Conservation (phyloP, 2,113 vertebrate genomes). For the Campylomormyrus numenius region DNA sequence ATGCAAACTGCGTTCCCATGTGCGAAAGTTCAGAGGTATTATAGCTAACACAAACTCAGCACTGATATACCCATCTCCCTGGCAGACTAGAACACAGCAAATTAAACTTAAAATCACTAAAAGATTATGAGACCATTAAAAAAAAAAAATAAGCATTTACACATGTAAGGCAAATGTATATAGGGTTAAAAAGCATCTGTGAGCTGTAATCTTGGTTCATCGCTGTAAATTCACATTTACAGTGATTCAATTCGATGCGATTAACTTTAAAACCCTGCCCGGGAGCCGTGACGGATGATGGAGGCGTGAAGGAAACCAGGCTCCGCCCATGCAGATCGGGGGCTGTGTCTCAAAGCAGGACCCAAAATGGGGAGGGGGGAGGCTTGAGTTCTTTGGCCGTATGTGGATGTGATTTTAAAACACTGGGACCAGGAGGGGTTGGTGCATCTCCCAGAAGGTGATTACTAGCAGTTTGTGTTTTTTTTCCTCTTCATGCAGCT, state of each 20-base stretch:
- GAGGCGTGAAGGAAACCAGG: not conserved
- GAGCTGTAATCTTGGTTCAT: slow-evolving; percentile 43
- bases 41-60: slow-evolving; percentile 18
- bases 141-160: slow-evolving; percentile 41
- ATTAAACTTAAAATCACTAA: slow-evolving; percentile 46
- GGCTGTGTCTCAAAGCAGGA: not conserved
- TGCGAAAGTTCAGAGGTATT: slow-evolving; percentile 36
- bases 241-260: slow-evolving; percentile 31
- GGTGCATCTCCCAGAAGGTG: not conserved
- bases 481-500: slow-evolving; percentile 11
- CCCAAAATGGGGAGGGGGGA: not conserved
- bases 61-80: slow-evolving; percentile 31
- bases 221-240: slow-evolving; percentile 57
- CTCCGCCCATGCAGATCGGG: not conserved
- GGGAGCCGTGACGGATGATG: not conserved
- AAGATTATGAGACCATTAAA: slow-evolving; percentile 42
- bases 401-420: not conserved
- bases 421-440: not conserved
- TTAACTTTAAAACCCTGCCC: not conserved
- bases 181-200: slow-evolving; percentile 47
- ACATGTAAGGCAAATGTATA: slow-evolving; percentile 58
- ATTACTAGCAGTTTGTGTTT: not conserved
- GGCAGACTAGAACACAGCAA: slow-evolving; percentile 51
- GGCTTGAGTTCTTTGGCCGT: not conserved
- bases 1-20: slow-evolving; percentile 31